phyloP scores from a whole-genome alignment of 2,113 vertebrate genomes.

The human region GRCh38 chr9:106797501-106798000 shows the following conservation, averaged over 20 bases:
- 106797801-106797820: not conserved
- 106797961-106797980: not conserved
- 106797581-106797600: slow-evolving; percentile 44
- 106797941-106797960: not conserved
- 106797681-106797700: not conserved
- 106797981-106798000: not conserved
- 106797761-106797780: not conserved
- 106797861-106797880: not conserved
- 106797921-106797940: not conserved
- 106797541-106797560: slow-evolving; percentile 62
- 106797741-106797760: not conserved
- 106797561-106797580: slow-evolving; percentile 73
- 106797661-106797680: not conserved
- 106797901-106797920: slow-evolving; percentile 6
- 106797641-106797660: not conserved
- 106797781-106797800: not conserved
- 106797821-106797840: not conserved
- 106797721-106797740: not conserved
- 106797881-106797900: not conserved
- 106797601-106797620: slow-evolving; percentile 58
- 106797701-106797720: not conserved
- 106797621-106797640: slow-evolving; percentile 60
- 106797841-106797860: not conserved
- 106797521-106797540: slow-evolving; percentile 77
- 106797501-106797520: slow-evolving; percentile 65